Base-by-base conservation (phyloP, 2,113 vertebrate genomes). In the Mastomys coucha region DNA sequence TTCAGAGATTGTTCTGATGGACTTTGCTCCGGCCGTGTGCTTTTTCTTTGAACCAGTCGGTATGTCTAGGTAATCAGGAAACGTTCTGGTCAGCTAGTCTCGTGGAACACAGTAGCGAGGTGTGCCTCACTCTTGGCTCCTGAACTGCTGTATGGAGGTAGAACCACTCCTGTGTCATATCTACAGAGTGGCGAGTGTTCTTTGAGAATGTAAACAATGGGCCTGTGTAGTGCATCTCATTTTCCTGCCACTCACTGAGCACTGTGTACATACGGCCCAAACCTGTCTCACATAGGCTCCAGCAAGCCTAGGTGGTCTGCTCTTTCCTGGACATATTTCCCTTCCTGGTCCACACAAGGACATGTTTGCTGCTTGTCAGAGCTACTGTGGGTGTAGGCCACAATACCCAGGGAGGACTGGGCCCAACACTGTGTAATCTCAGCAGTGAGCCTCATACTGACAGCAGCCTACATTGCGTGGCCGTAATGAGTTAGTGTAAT, bases 151-250 rank as follows among this genome's bases (percentile, higher is more conserved):
- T 4, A 3, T 65, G 63, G 42, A 22, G 6, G 20, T 1, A 53
- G 42, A 65, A 39, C 24, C 0, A 4, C n/a, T 12, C n/a, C 53
- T 42, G 39, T 63, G 58, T 63, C 17, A 0, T n/a, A 12, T 53
- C 42, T n/a, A 9, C 53, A 36, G 16, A 1, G 22, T 31, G 20
- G 6, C 9, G 16, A 10, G 26, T 42, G 17, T 42, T n/a, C 22
- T 33, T 72, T 22, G 31, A n/a, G 8, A 1, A 20, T 11, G 0
- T 75, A 31, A 3, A 14, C 12, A 16, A 0, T 0, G 28, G 26
- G 39, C 24, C 39, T 65, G 9, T 5, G 17, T 39, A 67, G 39
- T 49, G 16, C 26, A 19, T 31, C 28, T 26, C 12, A 26, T 26
- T n/a, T 58, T 12, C 39, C 58, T 0, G 2, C 36, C 28, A 11